Evolutionary conservation across 2,113 vertebrate genomes (phyloP).

Genomic region (Semnopithecus entellus): DNA sequence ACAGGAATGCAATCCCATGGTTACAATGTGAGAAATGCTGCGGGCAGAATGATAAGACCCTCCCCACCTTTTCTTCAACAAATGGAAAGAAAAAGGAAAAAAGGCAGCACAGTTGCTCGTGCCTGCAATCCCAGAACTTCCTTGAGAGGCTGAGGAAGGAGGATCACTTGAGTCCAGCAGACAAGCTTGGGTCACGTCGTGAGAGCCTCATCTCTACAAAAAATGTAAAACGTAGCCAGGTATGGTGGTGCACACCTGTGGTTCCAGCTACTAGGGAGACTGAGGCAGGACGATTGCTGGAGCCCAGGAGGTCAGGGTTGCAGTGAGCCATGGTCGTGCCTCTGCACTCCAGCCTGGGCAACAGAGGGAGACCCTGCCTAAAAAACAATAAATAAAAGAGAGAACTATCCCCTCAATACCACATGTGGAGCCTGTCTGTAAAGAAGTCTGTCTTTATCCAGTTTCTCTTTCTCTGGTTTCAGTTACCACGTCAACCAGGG

Average conservation of each 20-base stretch:
- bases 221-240: no score
- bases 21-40: not conserved
- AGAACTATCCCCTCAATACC: not conserved
- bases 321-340: no score
- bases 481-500: not conserved
- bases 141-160: no score
- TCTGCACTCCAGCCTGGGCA: no score
- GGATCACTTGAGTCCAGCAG: no score
- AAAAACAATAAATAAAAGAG: not conserved
- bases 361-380: not conserved
- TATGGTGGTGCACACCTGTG: no score
- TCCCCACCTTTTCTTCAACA: not conserved
- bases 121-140: no score
- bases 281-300: no score
- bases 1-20: not conserved
- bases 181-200: no score
- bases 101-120: not conserved
- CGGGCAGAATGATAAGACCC: not conserved
- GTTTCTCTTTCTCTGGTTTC: not conserved
- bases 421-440: not conserved
- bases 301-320: no score
- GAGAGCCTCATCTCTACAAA: no score
- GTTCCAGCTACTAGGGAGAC: no score
- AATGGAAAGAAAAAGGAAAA: not conserved
- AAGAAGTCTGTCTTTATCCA: not conserved